Evolutionary conservation across 2,888 invertebrate genomes (phyloP).

Genomic region (Scaptodrosophila latifasciaeformis): DNA sequence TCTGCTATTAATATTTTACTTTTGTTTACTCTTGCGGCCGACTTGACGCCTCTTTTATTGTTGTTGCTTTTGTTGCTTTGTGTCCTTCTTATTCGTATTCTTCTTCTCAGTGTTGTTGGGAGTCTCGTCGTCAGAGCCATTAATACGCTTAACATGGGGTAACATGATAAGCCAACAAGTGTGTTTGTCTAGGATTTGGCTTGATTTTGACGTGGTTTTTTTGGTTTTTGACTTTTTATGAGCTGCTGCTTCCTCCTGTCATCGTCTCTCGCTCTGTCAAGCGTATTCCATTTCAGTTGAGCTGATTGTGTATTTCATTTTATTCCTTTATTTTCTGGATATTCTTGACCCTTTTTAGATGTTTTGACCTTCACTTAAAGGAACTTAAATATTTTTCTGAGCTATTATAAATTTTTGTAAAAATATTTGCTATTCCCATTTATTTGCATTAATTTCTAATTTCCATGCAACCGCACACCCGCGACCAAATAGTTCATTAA

Average conservation of each 20-base stretch:
- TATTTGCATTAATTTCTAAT: conserved; percentile 24
- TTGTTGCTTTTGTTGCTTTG: neutral
- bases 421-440: too few relatives aligned
- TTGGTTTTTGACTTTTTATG: neutral
- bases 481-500: conserved; percentile 44
- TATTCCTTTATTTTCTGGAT: neutral
- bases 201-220: conserved; percentile 30
- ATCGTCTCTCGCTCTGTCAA: too few relatives aligned
- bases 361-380: too few relatives aligned
- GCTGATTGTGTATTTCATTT: too few relatives aligned
- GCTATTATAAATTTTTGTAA: neutral
- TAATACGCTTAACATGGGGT: conserved; percentile 61
- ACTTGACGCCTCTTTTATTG: conserved; percentile 53
- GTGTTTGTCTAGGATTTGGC: conserved; percentile 64
- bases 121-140: conserved; percentile 31
- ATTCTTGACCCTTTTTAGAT: too few relatives aligned
- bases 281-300: too few relatives aligned
- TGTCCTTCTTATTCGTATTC: conserved; percentile 4
- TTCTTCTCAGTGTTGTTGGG: conserved; percentile 15
- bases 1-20: conserved; percentile 61
- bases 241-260: neutral
- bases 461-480: conserved; percentile 20
- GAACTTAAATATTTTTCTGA: too few relatives aligned
- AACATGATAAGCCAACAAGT: conserved; percentile 66
- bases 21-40: conserved; percentile 29